Evolutionary conservation across 2,113 vertebrate genomes (phyloP).

Genomic region (Lagopus muta): DNA sequence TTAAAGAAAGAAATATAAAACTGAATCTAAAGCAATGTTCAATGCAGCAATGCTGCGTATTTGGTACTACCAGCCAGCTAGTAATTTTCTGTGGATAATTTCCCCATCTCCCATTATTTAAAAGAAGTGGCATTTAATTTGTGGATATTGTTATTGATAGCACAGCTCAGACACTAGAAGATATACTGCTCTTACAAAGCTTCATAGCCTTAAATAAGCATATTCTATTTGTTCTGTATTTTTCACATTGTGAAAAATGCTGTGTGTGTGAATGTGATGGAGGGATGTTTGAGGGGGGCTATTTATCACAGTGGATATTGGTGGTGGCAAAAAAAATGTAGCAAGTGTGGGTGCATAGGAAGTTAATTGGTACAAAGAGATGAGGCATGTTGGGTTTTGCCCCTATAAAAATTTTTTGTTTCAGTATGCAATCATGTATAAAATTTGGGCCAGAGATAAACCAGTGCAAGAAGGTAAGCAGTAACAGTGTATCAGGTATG

Average conservation of each 20-base stretch:
- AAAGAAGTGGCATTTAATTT: not conserved
- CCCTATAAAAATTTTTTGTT: not conserved
- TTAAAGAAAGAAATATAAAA: not conserved
- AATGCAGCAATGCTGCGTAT: not conserved
- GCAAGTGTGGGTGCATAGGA: not conserved
- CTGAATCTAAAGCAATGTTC: not conserved
- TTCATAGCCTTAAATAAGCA: not conserved
- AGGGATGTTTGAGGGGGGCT: not conserved
- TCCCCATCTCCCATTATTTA: not conserved
- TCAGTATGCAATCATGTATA: not conserved
- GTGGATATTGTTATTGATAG: not conserved
- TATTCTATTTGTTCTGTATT: not conserved
- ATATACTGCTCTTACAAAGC: not conserved
- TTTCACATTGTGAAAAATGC: not conserved
- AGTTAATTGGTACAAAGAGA: not conserved
- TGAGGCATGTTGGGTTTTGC: not conserved
- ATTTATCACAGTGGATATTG: not conserved
- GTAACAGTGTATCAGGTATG: not conserved
- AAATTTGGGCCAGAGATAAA: not conserved
- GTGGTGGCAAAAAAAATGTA: not conserved
- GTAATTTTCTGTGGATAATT: not conserved
- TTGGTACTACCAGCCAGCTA: not conserved
- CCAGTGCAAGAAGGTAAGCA: not conserved
- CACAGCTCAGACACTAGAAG: not conserved
- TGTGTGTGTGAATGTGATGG: not conserved